A percentile compares a stretch with the other conserved stretches of the same genome.
Evolutionary conservation across 2,797 vertebrate genomes (phyloP).

Genomic region (Halcyon leucocephala): DNA sequence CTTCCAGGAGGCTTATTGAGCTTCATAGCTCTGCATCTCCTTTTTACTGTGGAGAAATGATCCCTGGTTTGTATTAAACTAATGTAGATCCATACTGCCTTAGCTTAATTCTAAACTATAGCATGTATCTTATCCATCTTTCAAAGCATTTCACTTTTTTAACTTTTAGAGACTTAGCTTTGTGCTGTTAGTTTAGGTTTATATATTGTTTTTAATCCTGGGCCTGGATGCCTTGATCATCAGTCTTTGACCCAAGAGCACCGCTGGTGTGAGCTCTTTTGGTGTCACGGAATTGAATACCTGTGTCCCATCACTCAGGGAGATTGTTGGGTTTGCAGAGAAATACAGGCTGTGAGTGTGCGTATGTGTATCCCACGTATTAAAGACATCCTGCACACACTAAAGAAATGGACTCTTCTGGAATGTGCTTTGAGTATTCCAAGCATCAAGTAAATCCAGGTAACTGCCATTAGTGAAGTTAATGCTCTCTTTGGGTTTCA

Average conservation of each 20-base stretch:
- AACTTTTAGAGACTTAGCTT: background rate
- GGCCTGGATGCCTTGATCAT: background rate
- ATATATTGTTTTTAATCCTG: background rate
- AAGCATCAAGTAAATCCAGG: background rate
- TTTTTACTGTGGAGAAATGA: background rate
- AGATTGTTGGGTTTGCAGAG: background rate
- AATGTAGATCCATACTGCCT: background rate
- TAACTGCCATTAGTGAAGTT: background rate
- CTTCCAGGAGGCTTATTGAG: background rate
- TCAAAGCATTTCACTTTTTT: background rate
- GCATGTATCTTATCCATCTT: background rate
- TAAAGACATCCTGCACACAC: background rate
- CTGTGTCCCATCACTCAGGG: background rate
- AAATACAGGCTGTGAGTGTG: background rate
- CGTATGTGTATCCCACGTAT: background rate
- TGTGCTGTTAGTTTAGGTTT: background rate
- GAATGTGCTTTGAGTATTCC: background rate
- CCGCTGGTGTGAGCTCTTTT: background rate
- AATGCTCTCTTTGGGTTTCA: background rate
- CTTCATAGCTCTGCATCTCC: background rate
- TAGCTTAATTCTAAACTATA: background rate
- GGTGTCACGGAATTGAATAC: background rate
- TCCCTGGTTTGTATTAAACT: background rate
- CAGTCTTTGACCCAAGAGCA: fast-evolving
- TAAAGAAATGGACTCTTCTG: background rate